Evolutionary conservation across 64 coral and sea anemone species (phyloP).

Genomic region (Actinia equina): DNA sequence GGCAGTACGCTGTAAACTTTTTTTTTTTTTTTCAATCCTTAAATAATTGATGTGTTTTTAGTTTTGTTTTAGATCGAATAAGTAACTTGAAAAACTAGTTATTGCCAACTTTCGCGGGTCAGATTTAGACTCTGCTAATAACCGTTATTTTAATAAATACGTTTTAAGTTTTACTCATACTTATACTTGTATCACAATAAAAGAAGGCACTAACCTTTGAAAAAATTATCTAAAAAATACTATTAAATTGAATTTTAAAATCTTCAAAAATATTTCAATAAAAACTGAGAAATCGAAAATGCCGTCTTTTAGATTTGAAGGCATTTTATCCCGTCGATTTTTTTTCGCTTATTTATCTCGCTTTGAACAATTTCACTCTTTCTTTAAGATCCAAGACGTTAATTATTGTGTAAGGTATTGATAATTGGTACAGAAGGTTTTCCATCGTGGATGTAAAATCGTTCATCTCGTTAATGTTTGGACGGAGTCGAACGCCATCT

Average conservation of each 20-base stretch:
- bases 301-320: background rate
- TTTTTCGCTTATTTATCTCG: conserved; percentile 26
- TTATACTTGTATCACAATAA: no score
- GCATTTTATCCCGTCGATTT: background rate
- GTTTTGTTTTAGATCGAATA: background rate
- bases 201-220: no score
- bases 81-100: no score
- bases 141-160: no score
- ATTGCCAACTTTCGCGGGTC: no score
- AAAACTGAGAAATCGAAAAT: no score
- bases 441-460: conserved; percentile 64
- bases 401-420: conserved; percentile 64
- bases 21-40: background rate
- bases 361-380: conserved; percentile 62
- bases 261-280: no score
- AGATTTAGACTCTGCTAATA: no score
- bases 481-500: conserved; percentile 56
- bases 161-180: no score
- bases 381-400: conserved; percentile 69
- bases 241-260: no score
- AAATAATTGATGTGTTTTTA: background rate
- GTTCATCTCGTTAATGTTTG: conserved; percentile 58
- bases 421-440: conserved; percentile 31
- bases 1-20: background rate
- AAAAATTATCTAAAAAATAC: no score